These are phyloP conservation scores for Dicrostonyx torquatus DNA, from an alignment of 2,797 vertebrate genomes.

Conservation along the genomic window DNA sequence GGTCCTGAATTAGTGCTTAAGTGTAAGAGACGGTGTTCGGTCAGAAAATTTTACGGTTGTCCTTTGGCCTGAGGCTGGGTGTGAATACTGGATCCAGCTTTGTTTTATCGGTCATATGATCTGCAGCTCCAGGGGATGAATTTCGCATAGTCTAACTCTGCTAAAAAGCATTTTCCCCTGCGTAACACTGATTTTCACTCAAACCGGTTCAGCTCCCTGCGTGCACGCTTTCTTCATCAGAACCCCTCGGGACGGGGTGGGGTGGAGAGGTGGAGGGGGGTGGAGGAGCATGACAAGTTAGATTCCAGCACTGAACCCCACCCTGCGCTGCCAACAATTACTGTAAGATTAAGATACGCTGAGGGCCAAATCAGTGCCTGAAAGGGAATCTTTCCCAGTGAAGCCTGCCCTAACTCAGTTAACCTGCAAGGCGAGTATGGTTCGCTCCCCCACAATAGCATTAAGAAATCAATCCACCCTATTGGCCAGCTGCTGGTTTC, in stretches of 20 bases:
- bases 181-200: constrained; percentile 68
- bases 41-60: background rate
- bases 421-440: constrained; percentile 67
- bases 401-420: constrained; percentile 64
- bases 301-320: constrained; percentile 68
- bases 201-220: constrained; percentile 61
- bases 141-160: background rate
- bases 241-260: constrained; percentile 53
- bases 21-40: background rate
- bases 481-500: constrained; percentile 60
- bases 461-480: constrained; percentile 64
- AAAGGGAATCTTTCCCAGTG: constrained; percentile 52
- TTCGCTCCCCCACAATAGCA: constrained; percentile 69
- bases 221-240: constrained; percentile 68
- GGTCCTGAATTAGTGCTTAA: background rate
- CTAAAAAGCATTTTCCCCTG: constrained; percentile 39
- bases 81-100: background rate
- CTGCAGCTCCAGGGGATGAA: background rate
- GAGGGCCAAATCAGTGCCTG: constrained; percentile 75
- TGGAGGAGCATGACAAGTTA: constrained; percentile 44
- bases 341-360: constrained; percentile 68
- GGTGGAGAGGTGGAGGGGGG: constrained; percentile 1
- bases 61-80: background rate
- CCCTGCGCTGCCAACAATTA: constrained; percentile 74
- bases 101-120: background rate